Conservation (phyloP, 2,797 vertebrate genomes). For the Rhodeus uyekii region DNA sequence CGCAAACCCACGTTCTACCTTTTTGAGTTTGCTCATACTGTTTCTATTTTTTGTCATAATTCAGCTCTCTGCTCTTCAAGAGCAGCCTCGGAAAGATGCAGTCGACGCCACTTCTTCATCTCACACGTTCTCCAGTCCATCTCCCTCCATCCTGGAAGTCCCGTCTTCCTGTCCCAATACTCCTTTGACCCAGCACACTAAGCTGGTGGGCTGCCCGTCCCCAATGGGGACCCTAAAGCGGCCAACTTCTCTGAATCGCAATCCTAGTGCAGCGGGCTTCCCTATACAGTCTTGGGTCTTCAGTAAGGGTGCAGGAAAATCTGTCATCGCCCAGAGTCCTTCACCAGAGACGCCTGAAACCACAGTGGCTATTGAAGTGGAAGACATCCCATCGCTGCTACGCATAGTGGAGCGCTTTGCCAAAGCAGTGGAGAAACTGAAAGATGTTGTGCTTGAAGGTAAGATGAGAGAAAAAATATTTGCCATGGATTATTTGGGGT, state of each 20-base stretch:
- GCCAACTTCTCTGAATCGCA: slow-evolving; percentile 89
- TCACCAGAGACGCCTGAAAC: slow-evolving; percentile 71
- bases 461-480: slow-evolving; percentile 51
- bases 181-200: slow-evolving; percentile 65
- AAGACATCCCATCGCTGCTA: slow-evolving; percentile 91
- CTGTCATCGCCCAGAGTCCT: slow-evolving; percentile 73
- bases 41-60: slow-evolving; percentile 16
- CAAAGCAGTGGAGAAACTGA: slow-evolving; percentile 92
- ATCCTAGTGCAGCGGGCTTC: slow-evolving; percentile 90
- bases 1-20: neutral
- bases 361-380: slow-evolving; percentile 77
- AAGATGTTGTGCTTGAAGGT: slow-evolving; percentile 90
- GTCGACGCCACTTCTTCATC: slow-evolving; percentile 65
- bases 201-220: slow-evolving; percentile 72
- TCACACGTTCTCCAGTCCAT: slow-evolving; percentile 57
- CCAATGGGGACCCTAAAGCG: slow-evolving; percentile 84
- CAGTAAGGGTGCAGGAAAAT: slow-evolving; percentile 79
- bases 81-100: slow-evolving; percentile 85
- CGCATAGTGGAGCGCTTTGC: slow-evolving; percentile 88
- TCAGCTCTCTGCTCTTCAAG: slow-evolving; percentile 82
- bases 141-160: slow-evolving; percentile 55
- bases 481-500: neutral
- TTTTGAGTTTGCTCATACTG: neutral
- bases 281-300: slow-evolving; percentile 83
- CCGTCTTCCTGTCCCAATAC: slow-evolving; percentile 65